Conservation (phyloP, 2,888 invertebrate genomes). For the Stenurella melanura region DNA sequence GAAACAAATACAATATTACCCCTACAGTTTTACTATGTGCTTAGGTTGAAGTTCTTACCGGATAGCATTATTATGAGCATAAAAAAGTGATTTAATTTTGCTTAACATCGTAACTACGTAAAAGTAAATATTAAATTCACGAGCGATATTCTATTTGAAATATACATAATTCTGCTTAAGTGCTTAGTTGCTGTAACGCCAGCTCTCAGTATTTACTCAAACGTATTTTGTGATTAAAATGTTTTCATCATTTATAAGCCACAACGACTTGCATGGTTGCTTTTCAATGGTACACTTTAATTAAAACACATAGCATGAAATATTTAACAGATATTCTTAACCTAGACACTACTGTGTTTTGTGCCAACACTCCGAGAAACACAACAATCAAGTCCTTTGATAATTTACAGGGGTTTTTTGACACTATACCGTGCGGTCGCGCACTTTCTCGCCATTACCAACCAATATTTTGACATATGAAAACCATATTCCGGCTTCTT, state of each 20-base stretch:
- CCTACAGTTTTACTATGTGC: too few species aligned
- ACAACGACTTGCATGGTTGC: constrained; percentile 17
- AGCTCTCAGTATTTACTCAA: not conserved
- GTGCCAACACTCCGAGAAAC: not conserved
- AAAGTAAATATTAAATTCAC: constrained; percentile 6
- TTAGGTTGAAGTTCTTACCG: too few species aligned
- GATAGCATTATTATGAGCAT: too few species aligned
- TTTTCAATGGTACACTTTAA: constrained; percentile 5
- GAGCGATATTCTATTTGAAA: not conserved
- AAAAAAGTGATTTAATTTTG: too few species aligned
- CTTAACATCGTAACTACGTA: not conserved
- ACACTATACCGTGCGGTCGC: too few species aligned
- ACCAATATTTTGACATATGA: too few species aligned
- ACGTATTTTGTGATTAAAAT: constrained; percentile 23
- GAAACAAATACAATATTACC: too few species aligned
- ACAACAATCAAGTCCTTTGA: not conserved
- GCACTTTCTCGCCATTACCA: too few species aligned
- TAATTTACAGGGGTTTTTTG: not conserved
- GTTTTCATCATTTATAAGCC: constrained; percentile 17
- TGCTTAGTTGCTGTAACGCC: not conserved
- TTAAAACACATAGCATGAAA: constrained; percentile 28
- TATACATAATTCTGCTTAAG: constrained; percentile 1
- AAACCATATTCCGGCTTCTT: too few species aligned
- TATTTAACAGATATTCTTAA: constrained; percentile 21
- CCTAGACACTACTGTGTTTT: not conserved